Conservation (phyloP, 2,888 invertebrate genomes). For the Mongoloraphidia duomilia region DNA sequence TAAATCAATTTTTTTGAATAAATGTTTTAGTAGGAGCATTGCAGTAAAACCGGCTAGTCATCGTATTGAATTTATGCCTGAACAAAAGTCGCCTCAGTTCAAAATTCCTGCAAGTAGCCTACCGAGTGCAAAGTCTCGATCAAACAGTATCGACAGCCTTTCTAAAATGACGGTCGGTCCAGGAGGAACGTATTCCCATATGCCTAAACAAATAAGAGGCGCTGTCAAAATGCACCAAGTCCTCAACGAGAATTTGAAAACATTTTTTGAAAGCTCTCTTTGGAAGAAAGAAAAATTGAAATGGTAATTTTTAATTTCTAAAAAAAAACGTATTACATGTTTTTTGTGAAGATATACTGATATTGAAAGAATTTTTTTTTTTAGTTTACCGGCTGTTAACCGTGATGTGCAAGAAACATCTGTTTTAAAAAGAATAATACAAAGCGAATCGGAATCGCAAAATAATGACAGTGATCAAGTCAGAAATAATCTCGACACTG, state of each 20-base stretch:
- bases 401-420: no score
- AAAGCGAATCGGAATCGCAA: no score
- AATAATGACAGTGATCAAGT: no score
- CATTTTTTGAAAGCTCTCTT: conserved; percentile 2
- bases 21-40: background rate
- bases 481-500: no score
- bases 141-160: background rate
- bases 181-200: background rate
- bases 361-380: no score
- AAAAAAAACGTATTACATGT: no score
- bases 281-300: conserved; percentile 4
- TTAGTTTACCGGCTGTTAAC: no score
- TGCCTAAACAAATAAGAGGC: conserved; percentile 1
- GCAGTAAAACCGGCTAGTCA: conserved; percentile 5
- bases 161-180: background rate
- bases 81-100: background rate
- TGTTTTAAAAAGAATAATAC: no score
- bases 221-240: conserved; percentile 1
- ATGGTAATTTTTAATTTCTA: background rate
- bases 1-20: background rate
- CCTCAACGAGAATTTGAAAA: conserved; percentile 1
- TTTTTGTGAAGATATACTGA: no score
- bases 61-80: background rate
- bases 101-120: background rate
- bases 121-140: no score